Conservation (phyloP, 2,888 invertebrate species). For the Plebejus anna region DNA sequence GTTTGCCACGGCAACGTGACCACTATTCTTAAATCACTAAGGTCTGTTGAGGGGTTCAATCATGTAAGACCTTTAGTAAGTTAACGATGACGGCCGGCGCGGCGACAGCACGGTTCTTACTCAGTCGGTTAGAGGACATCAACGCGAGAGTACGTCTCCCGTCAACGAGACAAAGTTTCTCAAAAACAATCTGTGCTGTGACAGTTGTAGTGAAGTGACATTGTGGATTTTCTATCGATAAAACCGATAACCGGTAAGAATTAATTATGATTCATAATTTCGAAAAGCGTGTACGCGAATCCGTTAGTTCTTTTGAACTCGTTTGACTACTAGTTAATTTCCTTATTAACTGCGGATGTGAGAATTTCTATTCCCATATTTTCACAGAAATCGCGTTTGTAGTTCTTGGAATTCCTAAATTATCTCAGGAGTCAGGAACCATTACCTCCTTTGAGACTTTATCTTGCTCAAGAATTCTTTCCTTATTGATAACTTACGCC, state of each 20-base stretch:
- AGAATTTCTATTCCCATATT: slow-evolving; percentile 24
- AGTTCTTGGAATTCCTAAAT: slow-evolving; percentile 38
- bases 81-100: slow-evolving; percentile 48
- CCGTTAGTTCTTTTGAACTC: slow-evolving; percentile 70
- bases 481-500: background rate
- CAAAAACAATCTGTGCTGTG: slow-evolving; percentile 31
- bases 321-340: slow-evolving; percentile 51
- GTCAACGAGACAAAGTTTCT: slow-evolving; percentile 31
- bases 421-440: background rate
- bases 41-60: slow-evolving; percentile 33
- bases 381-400: slow-evolving; percentile 24
- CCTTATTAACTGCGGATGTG: slow-evolving; percentile 31
- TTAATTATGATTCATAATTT: slow-evolving; percentile 35
- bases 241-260: background rate
- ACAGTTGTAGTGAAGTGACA: slow-evolving; percentile 25
- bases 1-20: slow-evolving; percentile 36
- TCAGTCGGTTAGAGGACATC: slow-evolving; percentile 53
- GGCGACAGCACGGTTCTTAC: slow-evolving; percentile 46
- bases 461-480: slow-evolving; percentile 6
- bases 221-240: slow-evolving; percentile 15
- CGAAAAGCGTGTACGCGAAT: slow-evolving; percentile 59
- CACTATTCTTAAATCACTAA: slow-evolving; percentile 29
- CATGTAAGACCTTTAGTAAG: slow-evolving; percentile 41
- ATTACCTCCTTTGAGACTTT: background rate
- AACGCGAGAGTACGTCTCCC: slow-evolving; percentile 44